phyloP scores from a whole-genome alignment of 2,113 vertebrate species.

The Alexandromys fortis region DNA sequence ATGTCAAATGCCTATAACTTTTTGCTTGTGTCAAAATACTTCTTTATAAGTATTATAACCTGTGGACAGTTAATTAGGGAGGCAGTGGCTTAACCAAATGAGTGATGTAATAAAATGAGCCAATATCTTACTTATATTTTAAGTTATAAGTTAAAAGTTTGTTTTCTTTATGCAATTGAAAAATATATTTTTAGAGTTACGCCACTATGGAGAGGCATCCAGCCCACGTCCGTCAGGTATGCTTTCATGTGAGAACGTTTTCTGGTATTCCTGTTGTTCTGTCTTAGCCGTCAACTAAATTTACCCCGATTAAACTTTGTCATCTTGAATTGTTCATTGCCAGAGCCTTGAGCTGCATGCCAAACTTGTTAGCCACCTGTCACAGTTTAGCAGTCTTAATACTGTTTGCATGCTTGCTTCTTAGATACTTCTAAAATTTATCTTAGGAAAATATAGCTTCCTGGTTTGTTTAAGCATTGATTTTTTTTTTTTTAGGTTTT shows the following conservation, averaged over 20 bases:
- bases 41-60: slow-evolving; percentile 3
- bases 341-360: slow-evolving; percentile 66
- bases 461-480: slow-evolving; percentile 59
- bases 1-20: background rate
- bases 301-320: slow-evolving; percentile 43
- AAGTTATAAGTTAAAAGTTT: slow-evolving; percentile 54
- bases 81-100: slow-evolving; percentile 45
- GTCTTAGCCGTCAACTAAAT: slow-evolving; percentile 56
- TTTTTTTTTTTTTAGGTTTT: slow-evolving; percentile 35
- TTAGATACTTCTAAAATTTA: slow-evolving; percentile 46
- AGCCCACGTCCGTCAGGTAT: slow-evolving; percentile 65
- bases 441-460: slow-evolving; percentile 42
- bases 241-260: slow-evolving; percentile 38
- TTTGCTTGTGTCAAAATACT: slow-evolving; percentile 1
- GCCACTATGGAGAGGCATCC: slow-evolving; percentile 66
- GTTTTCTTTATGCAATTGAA: slow-evolving; percentile 76
- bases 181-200: slow-evolving; percentile 80
- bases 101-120: slow-evolving; percentile 51
- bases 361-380: slow-evolving; percentile 5
- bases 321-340: slow-evolving; percentile 20
- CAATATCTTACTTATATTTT: slow-evolving; percentile 63
- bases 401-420: slow-evolving; percentile 52
- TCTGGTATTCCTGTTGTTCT: slow-evolving; percentile 40
- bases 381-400: slow-evolving; percentile 51
- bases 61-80: slow-evolving; percentile 40